Percentiles rank a stretch among this genome's conserved stretches.
These are phyloP conservation scores for Nyctibius bracteatus DNA, from an alignment of 2,113 vertebrate species.

Conservation along the genomic window DNA sequence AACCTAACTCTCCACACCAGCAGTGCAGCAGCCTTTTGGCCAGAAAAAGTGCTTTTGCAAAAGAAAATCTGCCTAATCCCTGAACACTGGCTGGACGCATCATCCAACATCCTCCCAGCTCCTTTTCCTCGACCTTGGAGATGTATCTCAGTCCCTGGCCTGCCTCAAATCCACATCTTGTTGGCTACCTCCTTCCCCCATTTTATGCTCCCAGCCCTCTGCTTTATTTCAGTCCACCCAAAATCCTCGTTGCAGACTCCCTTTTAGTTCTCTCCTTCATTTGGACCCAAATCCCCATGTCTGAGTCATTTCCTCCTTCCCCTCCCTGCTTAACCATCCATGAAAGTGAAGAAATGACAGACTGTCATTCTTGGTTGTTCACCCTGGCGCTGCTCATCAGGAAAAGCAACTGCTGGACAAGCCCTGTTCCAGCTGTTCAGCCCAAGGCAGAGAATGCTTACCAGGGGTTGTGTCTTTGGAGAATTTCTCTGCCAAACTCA, in stretches of 20 bases:
- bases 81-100: background rate
- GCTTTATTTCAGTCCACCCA: background rate
- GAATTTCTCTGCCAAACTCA: background rate
- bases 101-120: background rate
- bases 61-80: background rate
- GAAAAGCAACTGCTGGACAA: background rate
- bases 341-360: background rate
- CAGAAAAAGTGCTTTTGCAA: background rate
- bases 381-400: background rate
- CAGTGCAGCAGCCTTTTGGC: background rate
- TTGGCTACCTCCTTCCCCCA: background rate
- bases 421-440: background rate
- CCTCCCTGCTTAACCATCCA: background rate
- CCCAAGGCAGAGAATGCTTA: background rate
- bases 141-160: background rate
- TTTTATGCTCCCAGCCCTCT: background rate
- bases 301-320: background rate
- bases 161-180: background rate
- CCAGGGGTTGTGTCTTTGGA: background rate
- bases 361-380: background rate
- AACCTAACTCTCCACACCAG: background rate
- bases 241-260: background rate
- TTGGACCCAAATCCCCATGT: background rate
- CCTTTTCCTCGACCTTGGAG: background rate
- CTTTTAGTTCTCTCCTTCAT: background rate